Percentiles rank a stretch among this genome's conserved stretches.
phyloP scores from a whole-genome alignment of 1,140 invertebrate genomes.

The Ceratoteleas bidentatus region DNA sequence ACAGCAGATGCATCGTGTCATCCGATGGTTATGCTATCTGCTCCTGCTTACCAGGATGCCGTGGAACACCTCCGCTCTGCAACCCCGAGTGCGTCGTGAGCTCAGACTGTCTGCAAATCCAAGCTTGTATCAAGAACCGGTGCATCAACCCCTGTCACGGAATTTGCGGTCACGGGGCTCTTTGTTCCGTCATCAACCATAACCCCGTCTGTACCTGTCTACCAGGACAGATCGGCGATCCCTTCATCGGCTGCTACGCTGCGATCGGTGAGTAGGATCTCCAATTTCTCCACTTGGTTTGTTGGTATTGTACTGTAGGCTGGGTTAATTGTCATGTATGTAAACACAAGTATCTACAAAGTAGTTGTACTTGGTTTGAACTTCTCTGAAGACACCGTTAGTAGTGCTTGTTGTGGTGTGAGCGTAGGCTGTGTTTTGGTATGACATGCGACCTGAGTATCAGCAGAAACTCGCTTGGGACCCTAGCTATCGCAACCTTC shows the following conservation, averaged over 20 bases:
- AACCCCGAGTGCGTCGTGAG: conserved; percentile 91
- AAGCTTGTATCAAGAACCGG: conserved; percentile 89
- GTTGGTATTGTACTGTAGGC: not conserved
- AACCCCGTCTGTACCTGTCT: conserved; percentile 91
- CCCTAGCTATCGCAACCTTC: conserved; percentile 25
- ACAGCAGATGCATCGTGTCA: conserved; percentile 88
- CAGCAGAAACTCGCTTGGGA: conserved; percentile 9
- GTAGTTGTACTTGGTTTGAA: not conserved
- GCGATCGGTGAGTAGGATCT: conserved; percentile 71
- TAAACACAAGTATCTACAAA: conserved; percentile 28
- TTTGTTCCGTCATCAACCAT: conserved; percentile 90
- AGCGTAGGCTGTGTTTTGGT: not conserved
- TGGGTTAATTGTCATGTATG: conserved; percentile 32
- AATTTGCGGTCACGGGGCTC: conserved; percentile 88
- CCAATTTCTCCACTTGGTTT: not conserved
- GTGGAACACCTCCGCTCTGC: conserved; percentile 89
- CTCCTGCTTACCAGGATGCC: conserved; percentile 89
- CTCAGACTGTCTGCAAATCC: conserved; percentile 88
- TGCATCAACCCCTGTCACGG: conserved; percentile 90
- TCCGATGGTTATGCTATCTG: conserved; percentile 88
- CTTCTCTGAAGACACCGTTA: not conserved
- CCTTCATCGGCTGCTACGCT: conserved; percentile 87
- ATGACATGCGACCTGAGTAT: not conserved
- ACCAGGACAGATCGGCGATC: conserved; percentile 88
- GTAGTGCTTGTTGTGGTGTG: conserved; percentile 3